These are phyloP conservation scores for Muntiacus muntjak DNA, from an alignment of 2,113 vertebrate genomes.

Conservation along the genomic window DNA sequence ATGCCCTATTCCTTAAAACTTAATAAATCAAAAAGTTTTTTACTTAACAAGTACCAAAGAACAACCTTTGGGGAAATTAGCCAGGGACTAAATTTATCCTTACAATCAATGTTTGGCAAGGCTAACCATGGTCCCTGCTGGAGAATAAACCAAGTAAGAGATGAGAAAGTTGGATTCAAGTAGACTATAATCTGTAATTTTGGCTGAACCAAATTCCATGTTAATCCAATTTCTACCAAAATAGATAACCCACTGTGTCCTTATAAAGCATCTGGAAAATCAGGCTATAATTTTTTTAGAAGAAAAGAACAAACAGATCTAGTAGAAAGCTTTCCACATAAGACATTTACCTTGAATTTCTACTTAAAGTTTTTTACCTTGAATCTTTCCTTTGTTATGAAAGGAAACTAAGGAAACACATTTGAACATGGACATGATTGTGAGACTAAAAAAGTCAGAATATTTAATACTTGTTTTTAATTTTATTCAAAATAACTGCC, in stretches of 20 bases:
- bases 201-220: neutral
- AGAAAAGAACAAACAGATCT: neutral
- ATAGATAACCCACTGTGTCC: neutral
- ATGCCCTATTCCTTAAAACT: slow-evolving; percentile 2
- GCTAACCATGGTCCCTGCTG: neutral
- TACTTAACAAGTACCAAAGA: neutral
- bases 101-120: neutral
- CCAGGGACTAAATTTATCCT: neutral
- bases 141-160: neutral
- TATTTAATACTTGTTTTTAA: neutral
- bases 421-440: neutral
- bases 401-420: slow-evolving; percentile 1
- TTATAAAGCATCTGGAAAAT: neutral
- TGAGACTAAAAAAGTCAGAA: neutral
- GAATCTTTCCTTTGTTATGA: slow-evolving; percentile 3
- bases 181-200: neutral
- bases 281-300: neutral
- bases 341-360: slow-evolving; percentile 21
- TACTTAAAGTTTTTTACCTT: slow-evolving; percentile 4
- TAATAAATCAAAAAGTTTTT: neutral
- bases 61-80: neutral
- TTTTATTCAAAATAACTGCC: neutral
- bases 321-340: neutral
- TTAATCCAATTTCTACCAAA: slow-evolving; percentile 37
- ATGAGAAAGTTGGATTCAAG: neutral